Evolutionary conservation across 1,140 invertebrate species (phyloP), one percentile per base, ranked within the genome.

Genomic region (Drosophila trapezifrons): DNA sequence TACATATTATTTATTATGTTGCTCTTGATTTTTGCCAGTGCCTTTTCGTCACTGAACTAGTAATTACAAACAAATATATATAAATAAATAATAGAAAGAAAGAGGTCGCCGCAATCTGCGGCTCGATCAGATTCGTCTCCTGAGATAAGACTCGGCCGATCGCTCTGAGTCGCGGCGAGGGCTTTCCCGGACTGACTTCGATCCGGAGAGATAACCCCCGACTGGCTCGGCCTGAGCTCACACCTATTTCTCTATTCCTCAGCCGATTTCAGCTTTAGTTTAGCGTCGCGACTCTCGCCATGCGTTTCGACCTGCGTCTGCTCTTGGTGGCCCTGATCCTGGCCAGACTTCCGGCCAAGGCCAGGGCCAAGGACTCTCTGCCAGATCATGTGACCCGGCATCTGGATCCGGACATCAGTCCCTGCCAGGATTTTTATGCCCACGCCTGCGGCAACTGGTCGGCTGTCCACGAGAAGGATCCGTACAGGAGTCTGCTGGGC

Each of bases 361-460:
- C 8, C 0, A 18, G 15, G 32, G 12, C 0, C n/a, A 4, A 17
- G 27, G 12, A 51, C 7, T 18, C 6, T 2, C 32, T 71, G 22
- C 73, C 77, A 0, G 15, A 32, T 0, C 49, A 49, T 25, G 3
- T 82, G 13, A 4, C 9, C 15, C 74, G 13, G 0, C 29, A 82
- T 42, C 55, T 78, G 46, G 32, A 75, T 12, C 4, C 12, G 0
- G 20, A 10, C 0, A 20, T 17, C 7, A 10, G 46, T 17, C 64
- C 82, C 7, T 85, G 81, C 7, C 10, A 2, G 1, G 78, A 86
- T 15, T 82, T 85, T 32, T 86, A 78, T 29, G 25, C 2, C 2
- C 40, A 70, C 15, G 81, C 82, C 37, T 85, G 81, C 29, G 82
- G 81, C 10, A 57, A 64, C 9, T 85, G 81, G 81, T 20, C 46